Percentiles rank a stretch among this genome's conserved stretches.
These are phyloP conservation scores for Leucopsar rothschildi DNA, from an alignment of 2,113 vertebrate genomes.

Conservation along the genomic window DNA sequence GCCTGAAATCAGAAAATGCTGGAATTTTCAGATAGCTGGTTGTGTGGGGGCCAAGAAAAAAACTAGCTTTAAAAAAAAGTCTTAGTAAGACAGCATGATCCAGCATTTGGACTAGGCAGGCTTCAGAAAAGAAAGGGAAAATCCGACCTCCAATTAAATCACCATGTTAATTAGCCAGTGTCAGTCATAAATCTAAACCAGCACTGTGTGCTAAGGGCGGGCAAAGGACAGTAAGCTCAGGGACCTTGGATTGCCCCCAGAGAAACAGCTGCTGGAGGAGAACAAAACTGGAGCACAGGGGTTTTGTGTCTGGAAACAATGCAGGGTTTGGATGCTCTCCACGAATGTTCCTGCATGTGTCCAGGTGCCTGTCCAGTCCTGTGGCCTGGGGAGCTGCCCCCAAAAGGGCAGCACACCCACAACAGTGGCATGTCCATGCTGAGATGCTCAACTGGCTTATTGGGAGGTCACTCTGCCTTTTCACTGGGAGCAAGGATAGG, in stretches of 20 bases:
- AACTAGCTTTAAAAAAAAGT: background rate
- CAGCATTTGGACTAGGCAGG: background rate
- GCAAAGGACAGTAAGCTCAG: background rate
- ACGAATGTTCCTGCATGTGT: fast-evolving
- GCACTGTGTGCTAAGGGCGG: background rate
- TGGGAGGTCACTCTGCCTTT: background rate
- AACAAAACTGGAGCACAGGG: background rate
- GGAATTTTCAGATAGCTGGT: background rate
- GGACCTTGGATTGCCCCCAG: background rate
- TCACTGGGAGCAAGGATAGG: fast-evolving
- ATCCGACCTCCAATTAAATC: background rate
- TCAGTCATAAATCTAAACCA: background rate
- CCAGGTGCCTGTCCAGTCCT: background rate
- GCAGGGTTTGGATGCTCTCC: background rate
- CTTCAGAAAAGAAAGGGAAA: background rate
- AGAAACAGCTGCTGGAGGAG: background rate
- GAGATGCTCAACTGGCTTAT: background rate
- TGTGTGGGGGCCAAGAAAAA: background rate
- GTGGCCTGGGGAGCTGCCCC: background rate
- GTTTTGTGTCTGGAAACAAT: background rate
- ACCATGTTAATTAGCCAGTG: background rate
- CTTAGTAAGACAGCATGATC: background rate
- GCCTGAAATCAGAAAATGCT: background rate
- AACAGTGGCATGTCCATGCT: background rate
- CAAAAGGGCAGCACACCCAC: background rate